Evolutionary conservation across 2,797 vertebrate species (phyloP).

Genomic region (Alauda arvensis): DNA sequence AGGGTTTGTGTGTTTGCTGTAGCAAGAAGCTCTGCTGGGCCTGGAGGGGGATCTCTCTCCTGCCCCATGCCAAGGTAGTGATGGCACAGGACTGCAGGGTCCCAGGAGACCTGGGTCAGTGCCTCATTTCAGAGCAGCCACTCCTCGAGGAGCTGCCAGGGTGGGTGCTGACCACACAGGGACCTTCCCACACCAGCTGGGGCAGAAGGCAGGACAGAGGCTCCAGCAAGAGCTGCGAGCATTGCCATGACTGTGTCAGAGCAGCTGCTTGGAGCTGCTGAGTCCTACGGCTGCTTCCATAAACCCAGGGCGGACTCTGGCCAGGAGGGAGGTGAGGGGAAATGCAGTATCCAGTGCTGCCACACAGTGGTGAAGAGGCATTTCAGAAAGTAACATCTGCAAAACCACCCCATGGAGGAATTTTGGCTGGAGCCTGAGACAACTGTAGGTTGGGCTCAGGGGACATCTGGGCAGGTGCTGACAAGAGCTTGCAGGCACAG

Average conservation of each 20-base stretch:
- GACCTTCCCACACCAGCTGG: not conserved
- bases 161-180: not conserved
- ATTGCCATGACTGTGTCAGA: not conserved
- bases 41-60: not conserved
- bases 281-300: not conserved
- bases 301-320: not conserved
- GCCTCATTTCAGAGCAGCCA: not conserved
- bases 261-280: not conserved
- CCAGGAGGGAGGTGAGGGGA: not conserved
- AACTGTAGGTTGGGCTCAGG: not conserved
- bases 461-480: not conserved
- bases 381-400: not conserved
- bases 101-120: not conserved
- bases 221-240: not conserved
- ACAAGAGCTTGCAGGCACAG: not conserved
- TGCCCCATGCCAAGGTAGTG: fast-evolving
- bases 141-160: not conserved
- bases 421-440: not conserved
- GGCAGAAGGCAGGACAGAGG: not conserved
- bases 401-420: not conserved
- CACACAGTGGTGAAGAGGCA: conserved; percentile 42
- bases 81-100: not conserved
- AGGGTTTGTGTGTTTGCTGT: not conserved
- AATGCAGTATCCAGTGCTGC: conserved; percentile 40
- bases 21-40: not conserved